These are phyloP conservation scores for Chaunax sp. DNA, from an alignment of 2,797 vertebrate species.

Conservation along the genomic window DNA sequence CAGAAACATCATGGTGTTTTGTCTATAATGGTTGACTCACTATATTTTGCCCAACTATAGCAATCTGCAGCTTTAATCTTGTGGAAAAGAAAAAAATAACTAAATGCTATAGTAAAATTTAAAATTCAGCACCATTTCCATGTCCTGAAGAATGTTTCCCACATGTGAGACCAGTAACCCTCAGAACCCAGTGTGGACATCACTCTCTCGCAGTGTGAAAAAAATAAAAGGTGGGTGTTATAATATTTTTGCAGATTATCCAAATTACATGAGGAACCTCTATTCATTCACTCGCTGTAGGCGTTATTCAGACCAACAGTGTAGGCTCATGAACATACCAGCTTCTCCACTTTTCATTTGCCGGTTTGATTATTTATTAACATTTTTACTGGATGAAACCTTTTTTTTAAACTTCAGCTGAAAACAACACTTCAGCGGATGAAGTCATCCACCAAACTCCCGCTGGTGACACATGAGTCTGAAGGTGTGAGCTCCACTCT, in stretches of 20 bases:
- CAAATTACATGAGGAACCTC: constrained; percentile 25
- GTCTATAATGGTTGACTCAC: background rate
- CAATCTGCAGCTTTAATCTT: constrained; percentile 1
- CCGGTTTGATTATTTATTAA: constrained; percentile 16
- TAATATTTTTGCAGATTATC: constrained; percentile 25
- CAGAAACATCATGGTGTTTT: too few species aligned
- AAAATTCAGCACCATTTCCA: background rate
- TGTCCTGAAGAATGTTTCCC: background rate
- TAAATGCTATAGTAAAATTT: background rate
- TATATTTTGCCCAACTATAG: background rate
- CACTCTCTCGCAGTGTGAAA: background rate
- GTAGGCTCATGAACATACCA: constrained; percentile 49
- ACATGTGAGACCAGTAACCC: constrained; percentile 1
- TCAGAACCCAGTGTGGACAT: background rate
- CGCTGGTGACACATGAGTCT: background rate
- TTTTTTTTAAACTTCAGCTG: background rate
- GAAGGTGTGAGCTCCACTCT: background rate
- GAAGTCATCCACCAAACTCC: background rate
- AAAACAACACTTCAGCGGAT: background rate
- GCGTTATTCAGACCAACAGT: constrained; percentile 37
- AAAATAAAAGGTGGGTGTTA: constrained; percentile 35
- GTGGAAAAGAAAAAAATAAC: background rate
- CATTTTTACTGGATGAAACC: background rate
- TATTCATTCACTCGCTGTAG: constrained; percentile 46
- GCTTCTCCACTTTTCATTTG: constrained; percentile 35